Conservation (phyloP, 1,140 invertebrate species). For the Steinernema khuongi region DNA sequence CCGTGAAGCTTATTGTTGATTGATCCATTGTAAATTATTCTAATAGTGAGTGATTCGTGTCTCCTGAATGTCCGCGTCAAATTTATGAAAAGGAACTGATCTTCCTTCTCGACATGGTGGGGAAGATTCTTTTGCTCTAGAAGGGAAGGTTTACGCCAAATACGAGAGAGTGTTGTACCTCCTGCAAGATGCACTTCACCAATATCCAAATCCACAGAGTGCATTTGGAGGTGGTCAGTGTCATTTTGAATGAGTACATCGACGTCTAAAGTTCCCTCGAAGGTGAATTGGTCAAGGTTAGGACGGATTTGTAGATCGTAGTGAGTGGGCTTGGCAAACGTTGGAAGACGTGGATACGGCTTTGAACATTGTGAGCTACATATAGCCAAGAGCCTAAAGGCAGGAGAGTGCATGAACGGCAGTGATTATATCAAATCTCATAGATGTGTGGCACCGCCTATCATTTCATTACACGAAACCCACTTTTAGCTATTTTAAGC, state of each 20-base stretch:
- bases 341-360: constrained; percentile 57
- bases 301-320: constrained; percentile 6
- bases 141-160: no score
- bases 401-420: no score
- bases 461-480: no score
- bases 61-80: not conserved
- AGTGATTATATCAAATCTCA: no score
- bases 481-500: no score
- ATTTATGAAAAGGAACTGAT: constrained; percentile 31
- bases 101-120: no score
- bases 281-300: not conserved
- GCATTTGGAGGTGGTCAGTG: constrained; percentile 28
- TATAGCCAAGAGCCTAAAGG: no score
- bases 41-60: constrained; percentile 17
- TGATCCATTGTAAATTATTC: constrained; percentile 73
- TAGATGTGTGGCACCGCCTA: no score
- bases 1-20: constrained; percentile 91
- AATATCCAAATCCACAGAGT: not conserved
- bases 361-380: no score
- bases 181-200: no score
- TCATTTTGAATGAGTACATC: not conserved
- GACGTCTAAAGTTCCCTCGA: not conserved
- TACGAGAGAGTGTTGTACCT: no score
- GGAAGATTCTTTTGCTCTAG: no score
- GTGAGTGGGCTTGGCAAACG: constrained; percentile 19